Evolutionary conservation across 2,113 vertebrate species (phyloP), one percentile per base, ranked within the genome.

Genomic region (Prietella phreatophila): DNA sequence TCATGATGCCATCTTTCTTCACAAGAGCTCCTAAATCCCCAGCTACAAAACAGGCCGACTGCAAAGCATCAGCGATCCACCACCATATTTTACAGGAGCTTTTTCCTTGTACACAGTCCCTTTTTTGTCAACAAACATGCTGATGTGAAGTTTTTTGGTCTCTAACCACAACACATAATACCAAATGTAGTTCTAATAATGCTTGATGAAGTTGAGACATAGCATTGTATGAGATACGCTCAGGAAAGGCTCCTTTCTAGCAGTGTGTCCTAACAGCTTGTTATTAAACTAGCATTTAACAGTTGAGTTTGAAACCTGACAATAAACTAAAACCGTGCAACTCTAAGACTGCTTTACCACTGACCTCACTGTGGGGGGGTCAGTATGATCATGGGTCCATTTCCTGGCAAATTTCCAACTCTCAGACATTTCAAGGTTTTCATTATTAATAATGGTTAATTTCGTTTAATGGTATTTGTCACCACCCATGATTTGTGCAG

Each of bases 1-100:
- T 81, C 79, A 81, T 81, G n/a, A 10, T 58, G 79, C 79, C 30
- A 81, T 81, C 30, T 81, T 58, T 81, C 79, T 81, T 81, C 79
- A 80, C 78, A 58, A 58, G n/a, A 36, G 79, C 79, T 58, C 19
- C 8, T 53, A 81, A 58, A 81, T 81, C 79, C 53, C 79, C 13
- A 20, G 79, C 3, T 81, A 81, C 55, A 58, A 79, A 80, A 81
- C 55, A 58, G 55, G 17, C 8, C 30, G 4, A 36, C 19, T 81
- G 79, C 79, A 81, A 58, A 81, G 79, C 79, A 58, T 81, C 79
- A 58, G n/a, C 36, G 19, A 81, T 58, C 55, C 53, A 33, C 4
- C 50, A 55, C 47, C 50, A 58, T 58, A 33, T 80, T 15, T 81
- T 81, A 33, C n/a, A 81, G 17, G 19, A 81, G 19, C 53, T 22